phyloP scores from a whole-genome alignment of 2,797 vertebrate species.

The Neosalanx taihuensis region DNA sequence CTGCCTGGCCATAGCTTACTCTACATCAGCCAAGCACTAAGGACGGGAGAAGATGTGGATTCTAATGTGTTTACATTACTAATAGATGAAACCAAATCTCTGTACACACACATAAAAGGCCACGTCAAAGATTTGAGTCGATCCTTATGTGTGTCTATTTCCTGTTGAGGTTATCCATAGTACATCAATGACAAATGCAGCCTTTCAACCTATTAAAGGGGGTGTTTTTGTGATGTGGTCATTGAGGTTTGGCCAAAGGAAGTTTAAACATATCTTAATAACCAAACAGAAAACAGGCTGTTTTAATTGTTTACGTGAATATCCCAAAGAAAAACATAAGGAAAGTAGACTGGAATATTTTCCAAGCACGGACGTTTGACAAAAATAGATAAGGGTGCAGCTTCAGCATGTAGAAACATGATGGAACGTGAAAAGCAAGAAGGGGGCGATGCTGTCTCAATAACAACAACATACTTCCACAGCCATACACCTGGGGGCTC shows the following conservation, averaged over 20 bases:
- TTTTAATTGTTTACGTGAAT: not conserved
- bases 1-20: slow-evolving; percentile 1
- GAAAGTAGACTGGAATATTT: not conserved
- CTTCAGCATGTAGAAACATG: not conserved
- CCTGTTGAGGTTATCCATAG: not conserved
- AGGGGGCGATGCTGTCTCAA: not conserved
- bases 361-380: not conserved
- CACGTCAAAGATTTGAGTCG: not conserved
- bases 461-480: not conserved
- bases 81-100: not conserved
- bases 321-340: not conserved
- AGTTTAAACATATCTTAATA: not conserved
- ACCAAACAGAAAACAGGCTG: no score
- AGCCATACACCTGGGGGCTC: not conserved
- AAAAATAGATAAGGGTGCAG: not conserved
- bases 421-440: not conserved
- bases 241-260: not conserved
- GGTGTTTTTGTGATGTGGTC: not conserved
- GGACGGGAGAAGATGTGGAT: not conserved
- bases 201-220: not conserved
- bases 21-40: slow-evolving; percentile 4
- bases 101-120: slow-evolving; percentile 1
- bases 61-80: slow-evolving; percentile 18
- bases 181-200: not conserved
- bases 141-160: not conserved